A percentile compares a stretch with the other conserved stretches of the same genome.
Conservation (phyloP, 2,113 vertebrate genomes). For the Eulemur macaco region DNA sequence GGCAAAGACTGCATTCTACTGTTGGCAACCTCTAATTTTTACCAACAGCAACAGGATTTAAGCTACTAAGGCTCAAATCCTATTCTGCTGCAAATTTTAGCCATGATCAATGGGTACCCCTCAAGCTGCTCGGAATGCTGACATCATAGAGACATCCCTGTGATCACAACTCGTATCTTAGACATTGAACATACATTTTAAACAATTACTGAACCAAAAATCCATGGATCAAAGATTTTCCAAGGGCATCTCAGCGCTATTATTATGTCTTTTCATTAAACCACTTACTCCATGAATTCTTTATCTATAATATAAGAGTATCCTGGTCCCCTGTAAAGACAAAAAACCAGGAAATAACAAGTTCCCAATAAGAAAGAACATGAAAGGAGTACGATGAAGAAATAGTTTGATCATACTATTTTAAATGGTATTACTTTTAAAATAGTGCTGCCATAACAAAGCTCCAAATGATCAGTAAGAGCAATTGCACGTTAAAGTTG, state of each 20-base stretch:
- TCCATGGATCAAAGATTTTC: background rate
- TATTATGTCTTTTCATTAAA: background rate
- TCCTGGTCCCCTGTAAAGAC: background rate
- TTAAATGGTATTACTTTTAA: conserved; percentile 9
- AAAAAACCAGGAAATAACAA: conserved; percentile 13
- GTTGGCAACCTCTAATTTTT: background rate
- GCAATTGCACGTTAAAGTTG: conserved; percentile 22
- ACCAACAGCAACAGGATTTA: background rate
- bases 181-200: background rate
- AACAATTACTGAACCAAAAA: background rate
- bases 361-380: background rate
- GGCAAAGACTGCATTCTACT: background rate
- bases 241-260: background rate
- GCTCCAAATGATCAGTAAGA: background rate
- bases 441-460: background rate
- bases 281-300: background rate
- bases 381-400: background rate
- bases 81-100: background rate
- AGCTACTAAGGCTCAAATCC: background rate
- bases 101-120: background rate
- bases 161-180: background rate
- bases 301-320: background rate
- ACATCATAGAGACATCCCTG: background rate
- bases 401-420: background rate
- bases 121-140: background rate